Conservation (phyloP, 2,888 invertebrate genomes). For the Prosopocoilus inquinatus region DNA sequence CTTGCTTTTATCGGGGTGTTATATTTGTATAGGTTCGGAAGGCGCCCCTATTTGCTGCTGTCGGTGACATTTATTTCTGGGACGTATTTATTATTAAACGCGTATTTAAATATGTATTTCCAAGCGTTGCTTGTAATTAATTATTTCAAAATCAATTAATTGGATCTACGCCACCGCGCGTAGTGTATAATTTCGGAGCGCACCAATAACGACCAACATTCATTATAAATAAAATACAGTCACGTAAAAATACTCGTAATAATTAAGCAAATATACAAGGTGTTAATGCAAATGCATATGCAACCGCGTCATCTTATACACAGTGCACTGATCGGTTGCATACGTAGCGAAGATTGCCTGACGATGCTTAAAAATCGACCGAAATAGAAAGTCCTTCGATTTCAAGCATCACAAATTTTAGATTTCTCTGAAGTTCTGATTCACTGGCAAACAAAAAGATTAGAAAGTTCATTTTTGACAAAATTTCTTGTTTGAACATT, state of each 20-base stretch:
- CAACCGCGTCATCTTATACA: conserved; percentile 7
- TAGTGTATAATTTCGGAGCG: conserved; percentile 4
- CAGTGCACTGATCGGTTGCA: conserved; percentile 9
- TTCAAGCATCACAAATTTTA: too few species aligned
- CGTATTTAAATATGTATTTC: conserved; percentile 17
- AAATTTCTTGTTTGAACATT: too few species aligned
- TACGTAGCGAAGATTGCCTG: conserved; percentile 5
- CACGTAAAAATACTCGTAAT: neutral
- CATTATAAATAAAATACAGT: neutral
- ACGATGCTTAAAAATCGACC: too few species aligned
- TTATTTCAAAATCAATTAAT: conserved; percentile 3
- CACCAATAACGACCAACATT: neutral
- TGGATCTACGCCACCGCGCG: conserved; percentile 2
- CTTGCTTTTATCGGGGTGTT: conserved; percentile 30
- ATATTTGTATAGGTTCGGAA: conserved; percentile 36
- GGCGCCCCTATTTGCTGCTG: conserved; percentile 36
- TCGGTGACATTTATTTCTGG: conserved; percentile 46
- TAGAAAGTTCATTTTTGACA: too few species aligned
- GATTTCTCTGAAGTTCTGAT: too few species aligned
- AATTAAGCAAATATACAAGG: too few species aligned
- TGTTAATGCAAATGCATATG: conserved; percentile 7
- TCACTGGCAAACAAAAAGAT: too few species aligned
- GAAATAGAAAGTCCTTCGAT: too few species aligned
- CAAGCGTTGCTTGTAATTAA: conserved; percentile 3
- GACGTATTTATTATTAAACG: conserved; percentile 24